Percentiles rank a stretch among this genome's conserved stretches.
Evolutionary conservation across 2,113 vertebrate species (phyloP).

Genomic region (Apteryx owenii): DNA sequence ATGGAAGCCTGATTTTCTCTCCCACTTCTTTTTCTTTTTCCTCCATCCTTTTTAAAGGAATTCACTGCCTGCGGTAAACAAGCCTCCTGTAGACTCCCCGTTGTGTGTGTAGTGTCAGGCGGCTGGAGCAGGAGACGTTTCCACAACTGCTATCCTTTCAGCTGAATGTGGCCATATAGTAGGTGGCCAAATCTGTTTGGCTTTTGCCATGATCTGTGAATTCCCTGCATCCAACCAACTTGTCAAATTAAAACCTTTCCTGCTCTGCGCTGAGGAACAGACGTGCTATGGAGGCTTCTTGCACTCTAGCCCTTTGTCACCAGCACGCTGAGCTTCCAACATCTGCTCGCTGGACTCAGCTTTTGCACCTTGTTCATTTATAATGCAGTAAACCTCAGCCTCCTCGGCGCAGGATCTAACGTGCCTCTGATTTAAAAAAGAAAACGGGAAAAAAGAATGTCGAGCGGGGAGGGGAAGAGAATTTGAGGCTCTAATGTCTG

Average conservation of each 20-base stretch:
- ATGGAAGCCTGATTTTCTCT: neutral
- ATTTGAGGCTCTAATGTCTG: slow-evolving; percentile 48
- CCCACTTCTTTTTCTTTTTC: neutral
- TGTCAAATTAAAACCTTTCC: slow-evolving; percentile 73
- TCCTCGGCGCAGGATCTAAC: neutral
- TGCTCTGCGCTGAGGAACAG: slow-evolving; percentile 38
- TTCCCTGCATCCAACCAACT: slow-evolving; percentile 74
- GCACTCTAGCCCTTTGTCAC: slow-evolving; percentile 73
- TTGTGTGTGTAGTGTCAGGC: neutral
- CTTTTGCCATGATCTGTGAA: slow-evolving; percentile 63
- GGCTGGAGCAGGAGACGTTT: slow-evolving; percentile 21
- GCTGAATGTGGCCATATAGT: slow-evolving; percentile 51
- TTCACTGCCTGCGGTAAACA: neutral
- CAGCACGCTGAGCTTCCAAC: slow-evolving; percentile 56
- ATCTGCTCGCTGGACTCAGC: slow-evolving; percentile 65
- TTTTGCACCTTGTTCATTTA: slow-evolving; percentile 64
- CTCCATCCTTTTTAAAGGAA: neutral
- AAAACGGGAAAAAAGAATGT: neutral
- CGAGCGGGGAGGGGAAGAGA: neutral
- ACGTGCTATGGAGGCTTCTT: slow-evolving; percentile 51
- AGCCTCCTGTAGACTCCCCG: neutral
- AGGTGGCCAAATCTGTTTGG: slow-evolving; percentile 73
- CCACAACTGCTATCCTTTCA: slow-evolving; percentile 67
- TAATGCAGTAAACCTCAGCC: slow-evolving; percentile 43
- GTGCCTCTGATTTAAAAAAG: neutral